These are phyloP conservation scores for Takifugu ocellatus DNA, from an alignment of 2,797 vertebrate species.

Conservation along the genomic window DNA sequence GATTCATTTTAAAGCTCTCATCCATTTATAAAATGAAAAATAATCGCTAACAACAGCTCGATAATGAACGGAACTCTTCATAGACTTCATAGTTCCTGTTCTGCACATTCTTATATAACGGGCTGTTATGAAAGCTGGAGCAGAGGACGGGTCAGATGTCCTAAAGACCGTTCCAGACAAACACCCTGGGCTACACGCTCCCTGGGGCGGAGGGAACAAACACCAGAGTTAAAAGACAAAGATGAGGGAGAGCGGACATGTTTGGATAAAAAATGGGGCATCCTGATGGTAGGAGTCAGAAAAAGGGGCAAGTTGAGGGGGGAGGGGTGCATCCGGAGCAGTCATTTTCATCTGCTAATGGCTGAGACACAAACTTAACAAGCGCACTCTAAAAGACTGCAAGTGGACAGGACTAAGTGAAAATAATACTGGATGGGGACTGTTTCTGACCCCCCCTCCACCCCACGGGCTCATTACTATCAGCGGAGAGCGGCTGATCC, in stretches of 20 bases:
- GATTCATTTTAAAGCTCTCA: not conserved
- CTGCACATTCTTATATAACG: conserved; percentile 49
- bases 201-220: conserved; percentile 42
- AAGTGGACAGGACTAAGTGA: conserved; percentile 40
- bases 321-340: conserved; percentile 31
- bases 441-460: conserved; percentile 51
- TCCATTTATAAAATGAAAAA: not conserved
- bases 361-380: conserved; percentile 45
- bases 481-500: conserved; percentile 76
- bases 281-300: conserved; percentile 29
- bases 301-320: conserved; percentile 2
- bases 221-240: conserved; percentile 39
- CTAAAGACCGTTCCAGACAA: conserved; percentile 48
- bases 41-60: conserved; percentile 11
- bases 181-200: conserved; percentile 37
- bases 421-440: conserved; percentile 30
- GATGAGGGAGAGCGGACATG: conserved; percentile 26
- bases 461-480: conserved; percentile 74
- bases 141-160: conserved; percentile 42
- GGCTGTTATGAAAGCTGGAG: conserved; percentile 42
- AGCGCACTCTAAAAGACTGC: conserved; percentile 35
- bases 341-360: conserved; percentile 51
- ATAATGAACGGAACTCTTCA: conserved; percentile 32
- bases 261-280: conserved; percentile 43
- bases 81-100: not conserved